Conservation (phyloP, 2,113 vertebrate species). For the Calonectris borealis region DNA sequence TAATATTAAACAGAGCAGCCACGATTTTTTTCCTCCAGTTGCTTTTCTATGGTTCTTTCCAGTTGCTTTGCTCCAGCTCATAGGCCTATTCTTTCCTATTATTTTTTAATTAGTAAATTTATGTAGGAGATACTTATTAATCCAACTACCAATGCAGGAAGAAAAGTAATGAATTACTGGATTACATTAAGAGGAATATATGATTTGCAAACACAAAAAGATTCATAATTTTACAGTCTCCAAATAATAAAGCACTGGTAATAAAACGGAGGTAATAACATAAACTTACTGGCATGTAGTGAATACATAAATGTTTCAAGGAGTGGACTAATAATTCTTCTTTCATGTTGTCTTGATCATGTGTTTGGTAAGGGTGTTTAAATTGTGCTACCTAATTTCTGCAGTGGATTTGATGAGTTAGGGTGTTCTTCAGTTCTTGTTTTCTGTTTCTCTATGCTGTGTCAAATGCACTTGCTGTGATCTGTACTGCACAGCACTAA, state of each 20-base stretch:
- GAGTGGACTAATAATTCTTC: background rate
- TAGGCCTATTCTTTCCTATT: background rate
- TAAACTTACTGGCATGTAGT: background rate
- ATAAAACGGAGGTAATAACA: background rate
- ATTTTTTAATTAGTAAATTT: slow-evolving; percentile 14
- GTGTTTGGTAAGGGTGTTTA: background rate
- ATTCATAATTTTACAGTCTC: background rate
- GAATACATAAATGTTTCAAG: background rate
- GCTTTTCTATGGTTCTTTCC: background rate
- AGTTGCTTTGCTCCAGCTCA: background rate
- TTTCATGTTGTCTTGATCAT: background rate
- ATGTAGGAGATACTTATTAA: slow-evolving; percentile 8
- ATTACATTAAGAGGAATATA: background rate
- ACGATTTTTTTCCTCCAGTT: background rate
- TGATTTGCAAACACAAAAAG: background rate
- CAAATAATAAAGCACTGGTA: background rate
- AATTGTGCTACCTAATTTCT: background rate
- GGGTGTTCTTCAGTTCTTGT: background rate
- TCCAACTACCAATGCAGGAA: background rate
- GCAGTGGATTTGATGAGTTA: background rate
- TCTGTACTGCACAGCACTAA: background rate
- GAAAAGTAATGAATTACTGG: slow-evolving; percentile 10
- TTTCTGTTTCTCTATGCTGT: background rate
- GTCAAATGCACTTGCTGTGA: background rate
- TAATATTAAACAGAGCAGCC: background rate